phyloP scores from a whole-genome alignment of 2,113 vertebrate species.

The Lophotis ruficrista region DNA sequence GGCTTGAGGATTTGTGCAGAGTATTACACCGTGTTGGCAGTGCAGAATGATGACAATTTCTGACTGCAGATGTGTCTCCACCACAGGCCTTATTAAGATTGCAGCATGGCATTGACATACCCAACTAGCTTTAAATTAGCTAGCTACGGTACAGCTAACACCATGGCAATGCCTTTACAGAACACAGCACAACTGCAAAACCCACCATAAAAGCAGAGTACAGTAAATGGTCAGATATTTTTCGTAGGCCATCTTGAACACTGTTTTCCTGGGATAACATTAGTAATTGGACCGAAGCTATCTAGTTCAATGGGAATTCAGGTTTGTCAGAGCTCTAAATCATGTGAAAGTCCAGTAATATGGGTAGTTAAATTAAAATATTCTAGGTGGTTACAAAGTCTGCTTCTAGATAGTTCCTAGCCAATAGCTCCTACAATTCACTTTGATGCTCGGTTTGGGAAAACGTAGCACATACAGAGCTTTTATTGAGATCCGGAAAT shows the following conservation, averaged over 20 bases:
- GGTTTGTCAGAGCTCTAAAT: neutral
- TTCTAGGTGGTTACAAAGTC: neutral
- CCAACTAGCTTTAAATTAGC: neutral
- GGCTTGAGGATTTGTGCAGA: neutral
- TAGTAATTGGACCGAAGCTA: neutral
- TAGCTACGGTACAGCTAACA: neutral
- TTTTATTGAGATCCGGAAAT: neutral
- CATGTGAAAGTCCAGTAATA: neutral
- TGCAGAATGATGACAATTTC: neutral
- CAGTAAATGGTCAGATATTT: neutral
- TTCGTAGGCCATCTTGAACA: neutral
- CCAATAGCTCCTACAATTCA: neutral
- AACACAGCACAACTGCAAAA: neutral
- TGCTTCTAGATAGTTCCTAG: neutral
- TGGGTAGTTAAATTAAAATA: neutral
- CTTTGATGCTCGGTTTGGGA: neutral
- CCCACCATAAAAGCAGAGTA: neutral
- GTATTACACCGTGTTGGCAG: neutral
- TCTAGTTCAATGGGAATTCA: neutral
- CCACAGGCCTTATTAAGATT: neutral
- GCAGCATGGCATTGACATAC: neutral
- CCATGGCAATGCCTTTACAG: neutral
- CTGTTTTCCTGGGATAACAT: neutral
- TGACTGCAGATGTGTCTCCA: conserved; percentile 2
- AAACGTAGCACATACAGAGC: neutral